Percentiles rank a stretch among this genome's conserved stretches.
Evolutionary conservation across 2,797 vertebrate genomes (phyloP).

Genomic region (Sebastes hubbsi): DNA sequence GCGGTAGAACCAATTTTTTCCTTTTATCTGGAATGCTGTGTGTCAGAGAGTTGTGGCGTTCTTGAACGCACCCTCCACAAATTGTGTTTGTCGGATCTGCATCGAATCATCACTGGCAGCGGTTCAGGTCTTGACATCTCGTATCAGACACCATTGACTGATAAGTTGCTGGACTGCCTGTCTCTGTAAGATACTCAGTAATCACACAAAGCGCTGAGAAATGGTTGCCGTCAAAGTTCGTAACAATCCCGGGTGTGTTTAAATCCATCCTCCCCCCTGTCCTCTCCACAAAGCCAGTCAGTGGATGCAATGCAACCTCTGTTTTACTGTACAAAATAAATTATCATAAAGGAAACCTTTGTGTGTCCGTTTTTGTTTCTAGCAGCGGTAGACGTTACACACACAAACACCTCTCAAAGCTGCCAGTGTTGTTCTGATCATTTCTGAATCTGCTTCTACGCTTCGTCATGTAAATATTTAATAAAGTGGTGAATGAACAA

Average conservation of each 20-base stretch:
- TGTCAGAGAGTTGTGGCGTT: slow-evolving; percentile 41
- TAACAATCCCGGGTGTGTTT: slow-evolving; percentile 35
- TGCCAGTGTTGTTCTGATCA: background rate
- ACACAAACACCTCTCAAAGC: background rate
- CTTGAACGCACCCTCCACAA: slow-evolving; percentile 48
- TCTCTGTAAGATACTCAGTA: slow-evolving; percentile 63
- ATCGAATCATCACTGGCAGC: background rate
- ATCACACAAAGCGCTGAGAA: slow-evolving; percentile 33
- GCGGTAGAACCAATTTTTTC: background rate
- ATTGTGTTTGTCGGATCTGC: slow-evolving; percentile 17
- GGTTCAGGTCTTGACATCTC: slow-evolving; percentile 5
- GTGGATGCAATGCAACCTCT: slow-evolving; percentile 46
- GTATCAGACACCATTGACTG: background rate
- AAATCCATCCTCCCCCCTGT: background rate
- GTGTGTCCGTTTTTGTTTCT: background rate
- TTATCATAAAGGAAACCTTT: slow-evolving; percentile 68
- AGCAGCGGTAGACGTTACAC: background rate
- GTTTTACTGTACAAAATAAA: slow-evolving; percentile 84
- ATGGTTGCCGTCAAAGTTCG: slow-evolving; percentile 26
- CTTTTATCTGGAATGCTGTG: background rate
- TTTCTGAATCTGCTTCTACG: slow-evolving; percentile 8
- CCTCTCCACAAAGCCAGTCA: slow-evolving; percentile 1
- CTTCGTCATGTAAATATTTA: slow-evolving; percentile 69
- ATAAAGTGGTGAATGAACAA: slow-evolving; percentile 16
- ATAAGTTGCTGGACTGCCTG: slow-evolving; percentile 15